A percentile compares a stretch with the other conserved stretches of the same genome.
phyloP scores from a whole-genome alignment of 2,797 vertebrate genomes.

The Ptychadena robeensis region DNA sequence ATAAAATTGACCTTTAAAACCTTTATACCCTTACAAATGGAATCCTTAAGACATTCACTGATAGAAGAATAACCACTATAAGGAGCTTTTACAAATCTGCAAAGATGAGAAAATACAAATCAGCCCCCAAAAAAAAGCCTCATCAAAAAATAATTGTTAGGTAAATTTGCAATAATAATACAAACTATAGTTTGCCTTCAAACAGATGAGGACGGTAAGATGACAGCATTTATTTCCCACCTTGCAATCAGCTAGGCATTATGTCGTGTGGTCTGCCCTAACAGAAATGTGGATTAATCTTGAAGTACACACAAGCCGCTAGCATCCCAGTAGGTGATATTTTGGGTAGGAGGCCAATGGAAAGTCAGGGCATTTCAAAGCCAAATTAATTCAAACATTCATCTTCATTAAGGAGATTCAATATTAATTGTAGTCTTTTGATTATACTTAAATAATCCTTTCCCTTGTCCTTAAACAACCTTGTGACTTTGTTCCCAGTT shows the following conservation, averaged over 20 bases:
- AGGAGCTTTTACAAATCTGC: no score
- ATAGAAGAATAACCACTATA: no score
- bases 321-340: not conserved
- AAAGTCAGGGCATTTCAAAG: constrained; percentile 2
- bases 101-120: no score
- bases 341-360: not conserved
- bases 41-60: no score
- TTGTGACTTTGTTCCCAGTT: not conserved
- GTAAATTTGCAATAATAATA: no score
- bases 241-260: not conserved
- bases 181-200: no score
- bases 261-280: not conserved
- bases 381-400: not conserved
- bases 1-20: no score
- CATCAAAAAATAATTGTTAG: no score
- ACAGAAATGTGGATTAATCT: not conserved
- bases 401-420: not conserved
- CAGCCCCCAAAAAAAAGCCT: no score
- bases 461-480: not conserved
- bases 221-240: no score
- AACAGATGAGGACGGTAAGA: no score
- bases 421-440: not conserved
- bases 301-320: not conserved
- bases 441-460: not conserved
- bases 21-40: no score